A percentile compares a stretch with the other conserved stretches of the same genome.
These are phyloP conservation scores for Eurosta solidaginis DNA, from an alignment of 1,140 invertebrate genomes.

Conservation along the genomic window DNA sequence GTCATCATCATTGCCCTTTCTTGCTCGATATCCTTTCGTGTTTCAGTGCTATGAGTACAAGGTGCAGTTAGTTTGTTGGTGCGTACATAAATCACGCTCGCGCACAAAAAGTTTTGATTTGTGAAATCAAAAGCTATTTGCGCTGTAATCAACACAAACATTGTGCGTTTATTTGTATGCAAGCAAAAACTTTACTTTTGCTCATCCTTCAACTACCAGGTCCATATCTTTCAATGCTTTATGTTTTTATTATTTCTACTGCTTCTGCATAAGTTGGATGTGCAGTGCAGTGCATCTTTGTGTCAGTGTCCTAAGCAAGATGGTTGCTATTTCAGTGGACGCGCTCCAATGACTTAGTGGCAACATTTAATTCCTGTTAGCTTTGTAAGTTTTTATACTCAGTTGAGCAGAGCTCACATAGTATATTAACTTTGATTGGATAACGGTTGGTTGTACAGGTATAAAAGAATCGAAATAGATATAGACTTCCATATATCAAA, in stretches of 20 bases:
- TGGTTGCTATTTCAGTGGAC: background rate
- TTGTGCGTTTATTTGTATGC: constrained; percentile 40
- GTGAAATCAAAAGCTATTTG: constrained; percentile 60
- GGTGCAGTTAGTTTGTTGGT: background rate
- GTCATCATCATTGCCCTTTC: background rate
- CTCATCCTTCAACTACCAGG: constrained; percentile 1
- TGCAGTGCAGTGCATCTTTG: background rate
- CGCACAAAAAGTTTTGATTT: constrained; percentile 58
- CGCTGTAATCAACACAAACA: constrained; percentile 59
- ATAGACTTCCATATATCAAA: too few relatives aligned
- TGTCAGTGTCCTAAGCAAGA: background rate
- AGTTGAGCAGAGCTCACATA: too few relatives aligned
- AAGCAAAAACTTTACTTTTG: constrained; percentile 1
- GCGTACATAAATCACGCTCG: constrained; percentile 56
- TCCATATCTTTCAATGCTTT: background rate
- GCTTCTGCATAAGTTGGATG: background rate
- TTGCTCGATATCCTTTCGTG: background rate
- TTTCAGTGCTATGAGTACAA: background rate
- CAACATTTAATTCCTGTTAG: background rate
- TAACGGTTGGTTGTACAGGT: too few relatives aligned
- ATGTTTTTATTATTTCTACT: background rate
- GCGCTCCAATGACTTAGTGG: background rate
- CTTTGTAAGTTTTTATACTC: background rate
- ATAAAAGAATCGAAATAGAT: too few relatives aligned
- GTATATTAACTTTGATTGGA: too few relatives aligned